A percentile compares a stretch with the other conserved stretches of the same genome.
Conservation (phyloP, 2,797 vertebrate species). For the Eremophila alpestris region DNA sequence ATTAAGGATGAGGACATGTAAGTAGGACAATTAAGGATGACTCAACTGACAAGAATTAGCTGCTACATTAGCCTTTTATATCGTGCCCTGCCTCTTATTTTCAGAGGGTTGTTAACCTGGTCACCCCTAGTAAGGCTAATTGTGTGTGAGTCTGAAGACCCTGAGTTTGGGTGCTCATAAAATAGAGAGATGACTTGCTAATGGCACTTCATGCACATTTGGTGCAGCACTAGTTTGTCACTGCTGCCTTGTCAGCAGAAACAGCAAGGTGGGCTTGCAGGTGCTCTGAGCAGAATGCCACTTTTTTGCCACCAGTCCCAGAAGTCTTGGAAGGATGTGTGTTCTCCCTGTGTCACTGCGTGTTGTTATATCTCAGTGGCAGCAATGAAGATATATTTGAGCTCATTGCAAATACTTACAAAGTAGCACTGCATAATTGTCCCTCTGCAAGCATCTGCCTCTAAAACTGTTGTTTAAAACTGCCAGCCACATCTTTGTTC, state of each 20-base stretch:
- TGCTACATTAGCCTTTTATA: conserved; percentile 2
- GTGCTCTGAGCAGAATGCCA: background rate
- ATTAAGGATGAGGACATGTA: background rate
- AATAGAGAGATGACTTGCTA: background rate
- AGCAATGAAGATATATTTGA: background rate
- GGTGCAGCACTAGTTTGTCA: background rate
- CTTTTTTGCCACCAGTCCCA: background rate
- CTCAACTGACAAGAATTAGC: conserved; percentile 19
- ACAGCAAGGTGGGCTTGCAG: background rate
- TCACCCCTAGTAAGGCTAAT: background rate
- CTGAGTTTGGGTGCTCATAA: background rate
- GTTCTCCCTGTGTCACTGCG: background rate
- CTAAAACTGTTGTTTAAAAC: conserved; percentile 54
- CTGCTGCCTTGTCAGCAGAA: background rate
- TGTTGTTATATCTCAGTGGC: background rate
- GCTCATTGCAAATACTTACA: background rate
- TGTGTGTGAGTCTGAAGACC: background rate
- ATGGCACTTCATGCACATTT: background rate
- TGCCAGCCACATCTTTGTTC: conserved; percentile 48
- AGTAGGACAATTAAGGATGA: background rate
- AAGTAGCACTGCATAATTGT: conserved; percentile 3
- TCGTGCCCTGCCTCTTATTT: conserved; percentile 23
- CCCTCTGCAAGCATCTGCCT: conserved; percentile 35
- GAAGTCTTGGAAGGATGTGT: background rate
- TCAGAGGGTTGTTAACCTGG: background rate